Base-by-base conservation (phyloP, 2,888 invertebrate genomes). In the Ophion obscuratus region DNA sequence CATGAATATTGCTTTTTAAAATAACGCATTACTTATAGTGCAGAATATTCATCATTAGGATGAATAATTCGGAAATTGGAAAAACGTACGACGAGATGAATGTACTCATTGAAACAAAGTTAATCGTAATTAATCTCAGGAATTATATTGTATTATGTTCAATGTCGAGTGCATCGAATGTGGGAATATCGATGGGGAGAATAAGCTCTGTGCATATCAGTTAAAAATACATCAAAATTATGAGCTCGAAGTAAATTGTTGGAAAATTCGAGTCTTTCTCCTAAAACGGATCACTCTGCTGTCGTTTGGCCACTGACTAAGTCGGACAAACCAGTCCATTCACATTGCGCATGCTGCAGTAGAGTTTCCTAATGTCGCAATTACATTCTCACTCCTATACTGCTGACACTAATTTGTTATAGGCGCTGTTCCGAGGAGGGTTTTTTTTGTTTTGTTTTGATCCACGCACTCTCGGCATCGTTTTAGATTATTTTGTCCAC, bases 331-430 rank as follows among this genome's bases (percentile, higher is more conserved):
- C 53, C 53, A 17, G 53, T 53, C 4, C 53, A 17, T 53, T 53
- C 53, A 14, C 53, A 53, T 53, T n/a, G 14, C 24, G 64, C 40
- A 9, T 14, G 24, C 64, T 59, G 14, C 57, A 82, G 77, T 71
- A 64, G 82, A 27, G 76, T 71, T 82, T 66, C 57, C 66, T 6
- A 77, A 68, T 81, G 70, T 76, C 68, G 81, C 75, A 81, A 81
- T 74, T 74, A 20, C 59, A 81, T 75, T 17, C 47, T 14, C 53
- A 27, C 53, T 53, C 17, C 5, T 53, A 53, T 5, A 53, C 53
- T 53, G 53, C 53, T 14, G 53, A 17, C 17, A 5, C 53, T 14
- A 53, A 5, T 53, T 53, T 47, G 3, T 53, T 14, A 14, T 53
- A 53, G 53, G 17, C 53, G 17, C 5, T 53, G 17, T 53, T 53